Percentiles rank a stretch among this genome's conserved stretches.
Conservation (phyloP, 2,113 vertebrate genomes). For the Upupa epops region DNA sequence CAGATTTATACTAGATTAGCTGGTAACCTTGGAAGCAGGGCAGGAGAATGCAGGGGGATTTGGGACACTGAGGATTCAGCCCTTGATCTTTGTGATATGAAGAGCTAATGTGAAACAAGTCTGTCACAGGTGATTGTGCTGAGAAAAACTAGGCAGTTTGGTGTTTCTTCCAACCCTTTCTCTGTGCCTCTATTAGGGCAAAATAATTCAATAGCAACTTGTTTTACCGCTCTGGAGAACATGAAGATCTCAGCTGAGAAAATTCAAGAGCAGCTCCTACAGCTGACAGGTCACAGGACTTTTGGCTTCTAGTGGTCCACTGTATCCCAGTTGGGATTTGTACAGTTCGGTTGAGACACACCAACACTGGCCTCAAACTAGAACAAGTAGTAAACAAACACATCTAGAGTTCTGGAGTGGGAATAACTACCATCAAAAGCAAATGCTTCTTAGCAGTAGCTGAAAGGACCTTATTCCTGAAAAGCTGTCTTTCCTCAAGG, state of each 20-base stretch:
- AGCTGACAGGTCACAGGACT: background rate
- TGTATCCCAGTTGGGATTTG: background rate
- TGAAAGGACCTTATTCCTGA: background rate
- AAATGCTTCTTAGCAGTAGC: background rate
- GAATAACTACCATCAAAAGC: background rate
- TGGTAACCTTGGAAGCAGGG: slow-evolving; percentile 28
- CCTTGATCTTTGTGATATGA: background rate
- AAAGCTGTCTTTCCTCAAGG: background rate
- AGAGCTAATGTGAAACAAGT: background rate
- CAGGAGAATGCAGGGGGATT: slow-evolving; percentile 8
- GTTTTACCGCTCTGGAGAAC: background rate
- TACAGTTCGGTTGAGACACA: background rate
- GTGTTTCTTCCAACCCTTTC: background rate
- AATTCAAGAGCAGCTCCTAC: background rate
- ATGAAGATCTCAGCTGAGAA: background rate
- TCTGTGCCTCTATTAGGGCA: background rate
- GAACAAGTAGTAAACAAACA: background rate
- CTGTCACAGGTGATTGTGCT: background rate
- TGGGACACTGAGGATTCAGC: slow-evolving; percentile 21
- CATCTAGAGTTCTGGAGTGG: background rate
- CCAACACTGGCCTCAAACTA: background rate
- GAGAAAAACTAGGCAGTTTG: background rate
- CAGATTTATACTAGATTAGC: slow-evolving; percentile 55
- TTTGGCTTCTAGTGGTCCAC: background rate
- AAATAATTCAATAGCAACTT: background rate